A percentile compares a stretch with the other conserved stretches of the same genome.
These are phyloP conservation scores for Acanthochromis polyacanthus DNA, from an alignment of 2,113 vertebrate species.

Conservation along the genomic window DNA sequence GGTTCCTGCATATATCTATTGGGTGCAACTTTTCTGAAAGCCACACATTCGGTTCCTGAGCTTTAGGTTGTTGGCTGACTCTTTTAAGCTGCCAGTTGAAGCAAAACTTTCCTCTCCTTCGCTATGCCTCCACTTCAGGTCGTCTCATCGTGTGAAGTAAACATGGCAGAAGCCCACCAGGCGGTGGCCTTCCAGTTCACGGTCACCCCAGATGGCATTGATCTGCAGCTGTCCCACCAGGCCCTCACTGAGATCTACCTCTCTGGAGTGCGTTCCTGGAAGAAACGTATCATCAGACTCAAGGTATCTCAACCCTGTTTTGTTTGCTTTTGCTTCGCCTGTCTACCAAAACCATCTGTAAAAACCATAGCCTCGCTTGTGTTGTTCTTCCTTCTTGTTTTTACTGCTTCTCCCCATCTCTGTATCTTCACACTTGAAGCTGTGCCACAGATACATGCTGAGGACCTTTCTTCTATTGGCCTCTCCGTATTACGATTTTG, in stretches of 20 bases:
- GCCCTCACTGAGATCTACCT: conserved; percentile 90
- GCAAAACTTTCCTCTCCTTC: neutral
- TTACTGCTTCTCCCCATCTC: neutral
- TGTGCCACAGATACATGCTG: neutral
- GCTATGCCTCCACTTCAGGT: neutral
- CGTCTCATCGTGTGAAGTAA: conserved; percentile 23
- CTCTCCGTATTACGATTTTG: neutral
- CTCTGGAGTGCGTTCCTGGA: conserved; percentile 91
- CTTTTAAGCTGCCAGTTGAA: neutral
- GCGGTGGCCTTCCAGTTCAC: conserved; percentile 91
- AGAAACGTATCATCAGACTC: conserved; percentile 86
- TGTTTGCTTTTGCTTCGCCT: neutral
- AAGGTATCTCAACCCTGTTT: conserved; percentile 79
- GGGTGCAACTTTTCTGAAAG: neutral
- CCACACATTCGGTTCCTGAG: too few relatives aligned
- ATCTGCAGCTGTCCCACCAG: conserved; percentile 85
- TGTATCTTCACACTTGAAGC: neutral
- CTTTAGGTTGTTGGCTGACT: neutral
- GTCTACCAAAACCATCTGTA: neutral
- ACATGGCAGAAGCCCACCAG: conserved; percentile 93
- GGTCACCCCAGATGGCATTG: conserved; percentile 85
- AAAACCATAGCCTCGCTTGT: neutral
- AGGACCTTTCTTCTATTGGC: neutral
- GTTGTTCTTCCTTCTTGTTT: neutral
- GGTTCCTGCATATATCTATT: neutral